Evolutionary conservation across 2,797 vertebrate species (phyloP), one percentile per base, ranked within the genome.

Genomic region (Scolopax bukidnonensis): DNA sequence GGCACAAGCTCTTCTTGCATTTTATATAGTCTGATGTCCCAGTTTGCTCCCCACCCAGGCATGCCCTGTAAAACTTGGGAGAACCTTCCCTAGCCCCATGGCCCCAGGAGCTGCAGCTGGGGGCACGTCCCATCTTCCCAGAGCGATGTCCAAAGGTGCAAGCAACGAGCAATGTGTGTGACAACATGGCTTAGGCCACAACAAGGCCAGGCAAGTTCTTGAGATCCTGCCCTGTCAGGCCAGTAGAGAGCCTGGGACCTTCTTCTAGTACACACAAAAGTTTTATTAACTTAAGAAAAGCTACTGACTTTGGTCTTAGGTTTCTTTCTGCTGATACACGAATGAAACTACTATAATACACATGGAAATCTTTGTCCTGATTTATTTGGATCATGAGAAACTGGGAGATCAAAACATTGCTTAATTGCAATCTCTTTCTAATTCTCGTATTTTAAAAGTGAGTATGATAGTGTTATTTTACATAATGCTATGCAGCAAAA

Each of bases 391-490:
- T 69, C 9, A 1, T 82, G 63, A 94, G 59, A 73, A 93, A 76
- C 17, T 7, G 2, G 16, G 54, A 95, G 63, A 63, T 92, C 80
- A 91, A 93, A 96, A 61, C 36, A 33, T 11, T 53, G 33, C 61
- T 88, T 88, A 88, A 95, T 95, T 91, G 75, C 47, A 78, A 36
- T 78, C 6, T 80, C 70, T 65, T 81, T 63, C n/a, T 84, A 89
- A 82, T 69, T 76, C 84, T 82, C 84, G 36, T n/a, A 33, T 21
- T 81, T 71, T 76, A 54, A 76, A 82, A 88, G 80, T 71, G 30
- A 84, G 91, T 82, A 76, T n/a, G 1, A 28, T 90, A 28, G n/a
- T 73, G 45, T 75, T 88, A 80, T 94, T 95, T 93, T 93, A 28
- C 38, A 54, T 91, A 93, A 84, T 79, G 15, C 16, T 76, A 65